These are phyloP conservation scores for Ispidina picta DNA, from an alignment of 2,797 vertebrate genomes.

Conservation along the genomic window DNA sequence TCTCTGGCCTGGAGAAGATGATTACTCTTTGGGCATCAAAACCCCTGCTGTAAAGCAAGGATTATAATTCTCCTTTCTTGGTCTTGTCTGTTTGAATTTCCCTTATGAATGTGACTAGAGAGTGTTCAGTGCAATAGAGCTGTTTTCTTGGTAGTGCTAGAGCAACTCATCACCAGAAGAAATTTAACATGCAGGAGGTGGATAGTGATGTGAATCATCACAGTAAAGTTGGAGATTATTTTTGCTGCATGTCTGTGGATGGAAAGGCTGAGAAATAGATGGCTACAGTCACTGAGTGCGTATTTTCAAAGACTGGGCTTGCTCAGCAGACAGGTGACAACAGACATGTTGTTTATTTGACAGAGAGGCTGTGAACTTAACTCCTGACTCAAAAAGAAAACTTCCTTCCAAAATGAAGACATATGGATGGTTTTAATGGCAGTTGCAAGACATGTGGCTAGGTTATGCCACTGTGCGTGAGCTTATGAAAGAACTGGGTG, in stretches of 20 bases:
- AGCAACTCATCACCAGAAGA: background rate
- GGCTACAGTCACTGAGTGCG: conserved; percentile 34
- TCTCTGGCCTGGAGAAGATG: background rate
- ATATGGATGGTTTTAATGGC: conserved; percentile 30
- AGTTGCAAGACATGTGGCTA: conserved; percentile 26
- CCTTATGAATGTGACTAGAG: background rate
- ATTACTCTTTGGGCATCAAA: background rate
- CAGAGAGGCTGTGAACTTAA: conserved; percentile 51
- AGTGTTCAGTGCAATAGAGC: background rate
- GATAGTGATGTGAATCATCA: background rate
- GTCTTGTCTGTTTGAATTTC: background rate
- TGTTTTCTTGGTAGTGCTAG: background rate
- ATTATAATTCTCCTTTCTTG: conserved; percentile 1
- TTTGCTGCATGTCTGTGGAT: background rate
- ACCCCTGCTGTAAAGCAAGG: background rate
- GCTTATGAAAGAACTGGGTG: background rate
- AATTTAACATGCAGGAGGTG: background rate
- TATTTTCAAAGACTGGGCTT: conserved; percentile 53
- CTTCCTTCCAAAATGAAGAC: conserved; percentile 45
- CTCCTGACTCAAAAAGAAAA: conserved; percentile 42
- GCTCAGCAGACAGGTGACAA: conserved; percentile 57
- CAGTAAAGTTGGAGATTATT: background rate
- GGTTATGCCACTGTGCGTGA: conserved; percentile 10
- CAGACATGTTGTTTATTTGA: conserved; percentile 37
- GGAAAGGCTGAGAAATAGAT: conserved; percentile 47